A percentile compares a stretch with the other conserved stretches of the same genome.
These are phyloP conservation scores for Hymenochirus boettgeri DNA, from an alignment of 2,113 vertebrate genomes.

Conservation along the genomic window DNA sequence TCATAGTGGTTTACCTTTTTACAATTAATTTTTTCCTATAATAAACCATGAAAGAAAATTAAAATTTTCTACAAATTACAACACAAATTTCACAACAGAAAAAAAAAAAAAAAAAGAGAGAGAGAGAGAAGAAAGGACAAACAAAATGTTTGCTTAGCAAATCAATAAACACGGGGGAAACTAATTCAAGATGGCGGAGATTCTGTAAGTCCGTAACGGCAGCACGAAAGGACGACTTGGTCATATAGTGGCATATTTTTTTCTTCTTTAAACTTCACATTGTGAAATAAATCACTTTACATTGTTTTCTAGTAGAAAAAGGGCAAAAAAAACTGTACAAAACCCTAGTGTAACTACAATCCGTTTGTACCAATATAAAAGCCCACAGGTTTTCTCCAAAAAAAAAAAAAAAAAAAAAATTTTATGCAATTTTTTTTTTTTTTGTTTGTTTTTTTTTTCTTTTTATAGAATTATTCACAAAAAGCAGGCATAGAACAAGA, in stretches of 20 bases:
- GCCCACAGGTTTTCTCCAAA: conserved; percentile 85
- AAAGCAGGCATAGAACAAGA: conserved; percentile 85
- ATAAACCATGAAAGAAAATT: conserved; percentile 80
- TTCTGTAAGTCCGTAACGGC: conserved; percentile 71
- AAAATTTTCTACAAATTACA: conserved; percentile 79
- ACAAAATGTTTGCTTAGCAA: conserved; percentile 66
- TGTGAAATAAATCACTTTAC: conserved; percentile 80
- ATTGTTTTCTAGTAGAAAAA: conserved; percentile 89
- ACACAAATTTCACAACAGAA: conserved; percentile 82
- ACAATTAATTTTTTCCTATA: conserved; percentile 53
- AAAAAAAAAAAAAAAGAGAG: conserved; percentile 64
- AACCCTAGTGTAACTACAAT: conserved; percentile 90
- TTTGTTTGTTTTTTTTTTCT: conserved; percentile 64
- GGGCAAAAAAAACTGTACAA: conserved; percentile 93
- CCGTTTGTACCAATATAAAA: conserved; percentile 89
- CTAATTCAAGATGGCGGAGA: no score
- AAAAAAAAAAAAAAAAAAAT: no score
- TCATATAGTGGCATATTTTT: conserved; percentile 80
- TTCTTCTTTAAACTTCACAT: conserved; percentile 67
- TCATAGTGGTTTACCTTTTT: conserved; percentile 43
- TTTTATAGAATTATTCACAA: conserved; percentile 86
- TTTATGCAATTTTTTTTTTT: no score
- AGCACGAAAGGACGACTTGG: conserved; percentile 85
- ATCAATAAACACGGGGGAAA: no score
- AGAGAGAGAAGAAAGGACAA: no score